Base-by-base conservation (phyloP, 2,888 invertebrate species). In the Antitype chi region DNA sequence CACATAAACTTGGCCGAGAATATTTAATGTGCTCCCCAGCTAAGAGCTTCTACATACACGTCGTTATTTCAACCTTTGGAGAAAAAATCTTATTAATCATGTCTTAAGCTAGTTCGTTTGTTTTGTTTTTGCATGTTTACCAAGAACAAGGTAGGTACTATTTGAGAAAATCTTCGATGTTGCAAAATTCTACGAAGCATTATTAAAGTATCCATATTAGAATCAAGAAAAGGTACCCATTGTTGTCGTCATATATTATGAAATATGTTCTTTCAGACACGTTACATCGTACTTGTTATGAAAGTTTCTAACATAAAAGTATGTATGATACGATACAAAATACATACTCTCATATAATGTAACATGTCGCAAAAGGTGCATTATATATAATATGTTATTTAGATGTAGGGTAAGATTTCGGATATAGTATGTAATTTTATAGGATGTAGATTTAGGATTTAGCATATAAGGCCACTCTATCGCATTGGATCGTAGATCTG, bases 11-110 rank as follows among this genome's bases (percentile, higher is more conserved):
- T 84, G 63, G 49, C 47, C 52, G 62, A 69, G 81, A 82, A 87
- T 87, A 89, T 89, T 85, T 82, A 87, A 84, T 85, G 81, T 68
- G 70, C 74, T 77, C 76, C 77, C 66, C n/a, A 68, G 55, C 66
- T 82, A 81, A 80, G 74, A 80, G 87, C 74, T 81, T 78, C 70
- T 72, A 81, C 57, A 77, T 72, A 76, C 70, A 60, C 57, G 57
- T 25, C 55, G 43, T 38, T 67, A 73, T 74, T 85, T 70, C 17
- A 70, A 60, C 70, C 52, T 62, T 66, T 49, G 17, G 25, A 73
- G 60, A 70, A 82, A 74, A 81, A 75, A 62, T 59, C 63, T 67
- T 57, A 70, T 77, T 85, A 82, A 82, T 73, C 78, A 70, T 64
- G 67, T n/a, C 38, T 9, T 73, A 47, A 70, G 59, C 66, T 9